A percentile compares a stretch with the other conserved stretches of the same genome.
These are phyloP conservation scores for Aphidoletes aphidimyza DNA, from an alignment of 2,888 invertebrate genomes.

Conservation along the genomic window DNA sequence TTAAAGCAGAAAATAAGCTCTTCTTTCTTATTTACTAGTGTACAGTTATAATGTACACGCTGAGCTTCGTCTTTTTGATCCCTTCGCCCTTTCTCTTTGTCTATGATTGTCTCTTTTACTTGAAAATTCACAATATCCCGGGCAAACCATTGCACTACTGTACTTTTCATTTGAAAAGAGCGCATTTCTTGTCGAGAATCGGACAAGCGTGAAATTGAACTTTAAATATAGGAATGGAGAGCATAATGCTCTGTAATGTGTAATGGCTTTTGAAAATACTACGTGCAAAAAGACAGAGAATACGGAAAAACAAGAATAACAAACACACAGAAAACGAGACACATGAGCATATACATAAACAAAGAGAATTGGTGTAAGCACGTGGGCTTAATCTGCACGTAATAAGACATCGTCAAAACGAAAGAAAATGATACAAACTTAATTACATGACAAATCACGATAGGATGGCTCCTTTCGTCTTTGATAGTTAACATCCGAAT, in stretches of 20 bases:
- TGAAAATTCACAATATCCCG: not conserved
- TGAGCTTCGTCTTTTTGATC: not conserved
- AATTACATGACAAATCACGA: conserved; percentile 42
- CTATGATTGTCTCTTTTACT: no score
- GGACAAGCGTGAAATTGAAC: conserved; percentile 56
- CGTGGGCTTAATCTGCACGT: conserved; percentile 43
- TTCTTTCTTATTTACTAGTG: not conserved
- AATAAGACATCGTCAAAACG: not conserved
- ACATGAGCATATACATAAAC: not conserved
- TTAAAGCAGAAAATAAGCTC: conserved; percentile 3
- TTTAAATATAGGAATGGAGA: conserved; percentile 54
- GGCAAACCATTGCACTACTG: conserved; percentile 15
- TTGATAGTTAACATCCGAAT: not conserved
- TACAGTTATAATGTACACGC: not conserved
- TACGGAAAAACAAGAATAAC: not conserved
- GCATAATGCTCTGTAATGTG: not conserved
- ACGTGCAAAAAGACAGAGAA: not conserved
- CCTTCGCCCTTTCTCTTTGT: no score
- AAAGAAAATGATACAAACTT: conserved; percentile 45
- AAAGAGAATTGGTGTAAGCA: not conserved
- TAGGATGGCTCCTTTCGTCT: not conserved
- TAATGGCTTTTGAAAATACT: conserved; percentile 29
- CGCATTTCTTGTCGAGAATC: conserved; percentile 51
- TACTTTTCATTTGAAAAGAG: not conserved
- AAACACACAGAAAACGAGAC: no score